Evolutionary conservation across 2,113 vertebrate genomes (phyloP).

Genomic region (Suncus etruscus): DNA sequence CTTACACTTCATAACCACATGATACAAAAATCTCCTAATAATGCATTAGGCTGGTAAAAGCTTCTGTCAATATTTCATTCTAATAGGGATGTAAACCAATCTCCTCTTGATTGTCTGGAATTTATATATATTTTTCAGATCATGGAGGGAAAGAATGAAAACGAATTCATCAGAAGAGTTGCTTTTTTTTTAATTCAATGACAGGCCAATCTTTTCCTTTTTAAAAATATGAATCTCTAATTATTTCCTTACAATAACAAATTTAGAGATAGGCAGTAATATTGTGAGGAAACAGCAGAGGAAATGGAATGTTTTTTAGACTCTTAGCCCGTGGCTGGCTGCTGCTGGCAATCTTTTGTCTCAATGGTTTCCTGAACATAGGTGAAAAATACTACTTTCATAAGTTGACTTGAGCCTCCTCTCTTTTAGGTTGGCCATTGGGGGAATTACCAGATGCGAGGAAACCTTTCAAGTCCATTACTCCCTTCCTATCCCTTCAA

Average conservation of each 20-base stretch:
- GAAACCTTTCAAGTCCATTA: slow-evolving; percentile 85
- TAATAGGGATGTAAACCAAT: slow-evolving; percentile 86
- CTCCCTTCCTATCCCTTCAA: slow-evolving; percentile 88
- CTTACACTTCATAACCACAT: slow-evolving; percentile 70
- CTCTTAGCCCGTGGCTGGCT: slow-evolving; percentile 81
- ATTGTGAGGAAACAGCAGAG: slow-evolving; percentile 84
- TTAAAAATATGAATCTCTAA: slow-evolving; percentile 86
- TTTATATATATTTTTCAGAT: background rate
- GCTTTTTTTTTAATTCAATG: background rate
- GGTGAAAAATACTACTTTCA: slow-evolving; percentile 81
- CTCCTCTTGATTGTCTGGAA: slow-evolving; percentile 51
- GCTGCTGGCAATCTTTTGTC: slow-evolving; percentile 85
- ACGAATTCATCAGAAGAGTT: slow-evolving; percentile 75
- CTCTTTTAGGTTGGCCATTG: slow-evolving; percentile 79
- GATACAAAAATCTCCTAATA: slow-evolving; percentile 83
- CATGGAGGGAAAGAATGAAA: slow-evolving; percentile 80
- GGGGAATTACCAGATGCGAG: slow-evolving; percentile 87
- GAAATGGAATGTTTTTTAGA: slow-evolving; percentile 86
- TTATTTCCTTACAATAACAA: slow-evolving; percentile 91
- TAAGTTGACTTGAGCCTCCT: slow-evolving; percentile 69
- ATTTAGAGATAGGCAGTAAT: slow-evolving; percentile 77
- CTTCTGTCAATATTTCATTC: slow-evolving; percentile 82
- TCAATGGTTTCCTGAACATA: slow-evolving; percentile 85
- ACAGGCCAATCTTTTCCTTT: slow-evolving; percentile 77
- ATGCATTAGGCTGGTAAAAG: slow-evolving; percentile 83